Evolutionary conservation across 2,113 vertebrate species (phyloP), one percentile per base, ranked within the genome.

Genomic region (Melospiza georgiana): DNA sequence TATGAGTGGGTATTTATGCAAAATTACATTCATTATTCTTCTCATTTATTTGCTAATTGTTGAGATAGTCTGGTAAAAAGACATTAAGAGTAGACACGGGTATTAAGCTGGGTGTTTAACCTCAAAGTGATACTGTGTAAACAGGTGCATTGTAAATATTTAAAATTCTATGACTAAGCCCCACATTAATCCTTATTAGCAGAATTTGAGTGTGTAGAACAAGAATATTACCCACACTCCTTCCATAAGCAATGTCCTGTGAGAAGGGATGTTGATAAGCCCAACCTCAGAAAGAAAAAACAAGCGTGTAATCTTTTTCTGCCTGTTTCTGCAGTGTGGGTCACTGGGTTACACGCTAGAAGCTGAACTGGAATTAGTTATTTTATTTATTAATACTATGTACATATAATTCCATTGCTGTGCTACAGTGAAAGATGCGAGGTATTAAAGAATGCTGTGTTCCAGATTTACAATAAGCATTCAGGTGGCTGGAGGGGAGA

Each of bases 121-220:
- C 89, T 96, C 87, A 62, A 90, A 94, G 46, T 67, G 65, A 95
- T 90, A 77, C 90, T 91, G 54, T 94, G 83, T 94, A 95, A 96
- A 96, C 96, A 97, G 75, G 68, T 93, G 41, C 31, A 95, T 77
- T 95, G 96, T 94, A 97, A 97, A 97, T 97, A 97, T 96, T 97
- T 97, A 94, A 97, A 97, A 84, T 92, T 93, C 93, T 83, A 49
- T 92, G 68, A 88, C 83, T 95, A 97, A 97, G 90, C 86, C 72
- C 95, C 81, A 72, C 62, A 94, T 95, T 97, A 97, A 97, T 97
- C 95, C 91, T 90, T 94, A 96, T 96, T 96, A 97, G 86, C 88
- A 92, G 91, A 88, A 78, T 86, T 83, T 23, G 72, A 68, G 82
- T 49, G 23, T 76, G 55, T 77, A 94, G 91, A 83, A 91, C 95